Base-by-base conservation (phyloP, 1,140 invertebrate species). In the Polyergus mexicanus region DNA sequence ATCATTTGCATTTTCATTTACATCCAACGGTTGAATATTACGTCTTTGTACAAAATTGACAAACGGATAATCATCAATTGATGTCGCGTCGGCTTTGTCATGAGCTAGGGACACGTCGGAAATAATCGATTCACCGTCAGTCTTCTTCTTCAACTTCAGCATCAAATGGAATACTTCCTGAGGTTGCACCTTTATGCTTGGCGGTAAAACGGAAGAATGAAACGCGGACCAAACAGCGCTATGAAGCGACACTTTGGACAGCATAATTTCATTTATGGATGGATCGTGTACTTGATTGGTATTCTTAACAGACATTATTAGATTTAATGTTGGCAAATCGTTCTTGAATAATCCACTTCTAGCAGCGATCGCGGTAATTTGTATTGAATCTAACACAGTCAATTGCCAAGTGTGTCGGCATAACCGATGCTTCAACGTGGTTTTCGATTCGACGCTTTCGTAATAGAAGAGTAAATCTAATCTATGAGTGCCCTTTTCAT, bases 391-490 rank as follows among this genome's bases (percentile, higher is more conserved):
- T 66, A 97, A 94, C n/a, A 97, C 96, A 56, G 96, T 96, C n/a
- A 97, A 93, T 74, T 96, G 95, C 96, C 97, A 97, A 25, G 95
- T 95, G 85, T 98, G 97, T 7, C 97, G 96, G 38, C 97, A 96
- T 11, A 97, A 91, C 62, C 97, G 95, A 92, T 97, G 96, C 87
- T 94, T 95, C 7, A 96, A 93, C 85, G 93, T 88, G 85, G 94
- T 92, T 87, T 94, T 95, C 2, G 89, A 69, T 47, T 95, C 90
- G 0, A 94, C 93, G 90, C 96, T 96, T 90, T 97, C 96, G 92
- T 98, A 98, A 92, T 97, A 98, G 91, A 98, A 97, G 44, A 98
- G 93, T 77, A 98, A 93, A 91, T 97, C 96, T 28, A 97, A 92
- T 7, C 95, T 94, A 90, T 97, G 96, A 13, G 95, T 95, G 5